These are phyloP conservation scores for Diorhabda carinulata DNA, from an alignment of 1,140 invertebrate genomes.

Conservation along the genomic window DNA sequence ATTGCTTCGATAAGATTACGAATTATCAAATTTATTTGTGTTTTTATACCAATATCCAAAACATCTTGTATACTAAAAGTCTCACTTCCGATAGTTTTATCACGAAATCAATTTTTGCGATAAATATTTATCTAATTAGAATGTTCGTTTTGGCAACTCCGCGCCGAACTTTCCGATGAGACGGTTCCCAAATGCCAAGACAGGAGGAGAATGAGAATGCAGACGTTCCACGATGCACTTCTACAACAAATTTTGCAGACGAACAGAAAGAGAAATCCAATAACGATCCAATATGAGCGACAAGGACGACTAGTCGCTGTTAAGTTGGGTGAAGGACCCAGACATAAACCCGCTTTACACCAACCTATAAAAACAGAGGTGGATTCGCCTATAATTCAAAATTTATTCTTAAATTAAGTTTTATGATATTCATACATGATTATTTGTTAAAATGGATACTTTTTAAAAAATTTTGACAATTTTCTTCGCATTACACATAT, in stretches of 20 bases:
- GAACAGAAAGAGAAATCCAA: constrained; percentile 16
- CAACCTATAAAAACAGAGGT: not conserved
- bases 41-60: no score
- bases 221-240: constrained; percentile 21
- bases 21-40: no score
- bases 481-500: no score
- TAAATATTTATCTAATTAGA: no score
- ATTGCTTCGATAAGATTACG: no score
- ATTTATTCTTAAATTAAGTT: no score
- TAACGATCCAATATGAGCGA: not conserved
- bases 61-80: no score
- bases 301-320: constrained; percentile 20
- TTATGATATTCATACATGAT: no score
- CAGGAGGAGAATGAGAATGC: constrained; percentile 6
- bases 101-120: no score
- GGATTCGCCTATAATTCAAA: not conserved
- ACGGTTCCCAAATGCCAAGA: not conserved
- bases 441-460: no score
- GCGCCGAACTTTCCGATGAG: not conserved
- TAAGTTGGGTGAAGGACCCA: constrained; percentile 24
- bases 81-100: no score
- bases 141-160: not conserved
- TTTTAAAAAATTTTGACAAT: no score
- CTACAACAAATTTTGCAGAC: constrained; percentile 20
- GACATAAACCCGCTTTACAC: constrained; percentile 22